Evolutionary conservation across 1,140 invertebrate species (phyloP), one percentile per base, ranked within the genome.

Genomic region (Rhynchophorus ferrugineus): DNA sequence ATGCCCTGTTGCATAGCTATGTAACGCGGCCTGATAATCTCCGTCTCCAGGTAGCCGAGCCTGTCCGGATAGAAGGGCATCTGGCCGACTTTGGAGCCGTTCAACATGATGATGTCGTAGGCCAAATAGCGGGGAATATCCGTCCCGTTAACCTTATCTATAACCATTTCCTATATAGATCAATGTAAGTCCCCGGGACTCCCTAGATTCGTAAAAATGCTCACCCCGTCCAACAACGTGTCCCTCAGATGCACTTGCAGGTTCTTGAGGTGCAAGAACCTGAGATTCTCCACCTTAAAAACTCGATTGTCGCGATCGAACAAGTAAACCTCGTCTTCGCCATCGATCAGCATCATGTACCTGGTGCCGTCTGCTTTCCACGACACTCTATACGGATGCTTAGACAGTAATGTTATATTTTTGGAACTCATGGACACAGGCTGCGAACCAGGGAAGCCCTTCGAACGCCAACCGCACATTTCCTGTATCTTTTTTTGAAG

Each of bases 341-440:
- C 84, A 64, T 91, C 81, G 45, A 99, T 95, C 5, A 97, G 71
- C 89, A 99, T 95, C 85, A 99, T 88, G 68, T 98, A 99, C 81
- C 94, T 83, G 11, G 87, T 92, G 18, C 97, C 97, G 73, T 99
- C 97, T 11, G 97, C 97, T 70, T 99, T 99, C 96, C 96, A 99
- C 0, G 94, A 98, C 2, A 99, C 95, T 66, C 83, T 54, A 42
- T 99, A 99, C 0, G 85, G 86, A 66, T 91, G 91, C 54, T 84
- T 64, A 37, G 77, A 71, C 1, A 99, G 69, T 7, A 85, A 75
- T 36, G 69, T 73, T 9, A 99, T 76, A 72, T 99, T 99, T 0
- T 80, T 65, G 2, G 73, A 69, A 63, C 92, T 84, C 93, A 99
- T 96, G 0, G 94, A 98, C 0, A 99, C 92, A 0, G 97, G 96